Base-by-base conservation (phyloP, 2,888 invertebrate species). In the Eupithecia subfuscata region DNA sequence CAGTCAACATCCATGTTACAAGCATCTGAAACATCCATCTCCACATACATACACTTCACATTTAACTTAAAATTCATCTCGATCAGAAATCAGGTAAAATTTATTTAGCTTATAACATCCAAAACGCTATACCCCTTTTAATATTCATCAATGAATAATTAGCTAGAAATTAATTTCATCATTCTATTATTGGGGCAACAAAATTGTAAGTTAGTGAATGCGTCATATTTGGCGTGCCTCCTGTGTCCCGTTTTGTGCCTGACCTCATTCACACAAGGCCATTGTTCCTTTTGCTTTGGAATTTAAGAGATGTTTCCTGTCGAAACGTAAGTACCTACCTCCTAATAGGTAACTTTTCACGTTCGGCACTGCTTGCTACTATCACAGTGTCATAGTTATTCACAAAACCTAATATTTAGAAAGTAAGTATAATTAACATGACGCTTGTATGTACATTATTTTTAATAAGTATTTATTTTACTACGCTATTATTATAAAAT, bases 181-280 rank as follows among this genome's bases (percentile, higher is more conserved):
- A 60, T 64, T 68, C 72, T 67, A 77, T 73, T 68, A 37, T 30
- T 30, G 70, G n/a, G 56, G 69, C 65, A 67, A 73, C 70, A 37
- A 63, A 70, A 74, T 63, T 63, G 63, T 52, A 68, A 56, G 22
- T 69, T 70, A n/a, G 45, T 60, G 64, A n/a, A 73, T 64, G 74
- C 63, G 73, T 71, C 72, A 60, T 70, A 75, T 75, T 75, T 75
- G 75, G 75, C 73, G 63, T 75, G 72, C 70, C 71, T 71, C 72
- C 22, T 64, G 64, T 68, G 30, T 71, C 73, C 69, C 70, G 67
- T 70, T 76, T 69, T 64, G 52, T 74, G 63, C 43, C 64, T 71
- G 75, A 71, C 75, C 72, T 77, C 72, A 73, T 75, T 73, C 25
- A 5, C 37, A 60, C 73, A 75, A 77, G 70, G 70, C 56, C 72